Percentiles rank a stretch among this genome's conserved stretches.
phyloP scores from a whole-genome alignment of 1,140 invertebrate species.

The Monomorium pharaonis region DNA sequence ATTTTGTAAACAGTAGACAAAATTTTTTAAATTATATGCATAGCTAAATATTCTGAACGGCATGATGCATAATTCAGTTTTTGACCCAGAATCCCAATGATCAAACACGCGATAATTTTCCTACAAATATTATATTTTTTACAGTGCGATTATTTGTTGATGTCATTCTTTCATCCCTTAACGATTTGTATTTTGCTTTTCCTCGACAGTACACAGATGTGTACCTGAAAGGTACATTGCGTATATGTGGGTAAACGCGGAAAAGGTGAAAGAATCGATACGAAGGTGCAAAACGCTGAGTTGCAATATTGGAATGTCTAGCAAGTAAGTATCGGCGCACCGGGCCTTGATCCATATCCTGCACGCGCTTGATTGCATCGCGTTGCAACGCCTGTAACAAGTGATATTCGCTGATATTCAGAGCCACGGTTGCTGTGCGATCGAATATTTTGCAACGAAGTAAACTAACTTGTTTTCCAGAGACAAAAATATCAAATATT shows the following conservation, averaged over 20 bases:
- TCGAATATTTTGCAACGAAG: not conserved
- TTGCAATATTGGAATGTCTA: slow-evolving; percentile 78
- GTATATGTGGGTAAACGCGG: slow-evolving; percentile 34
- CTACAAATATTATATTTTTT: slow-evolving; percentile 56
- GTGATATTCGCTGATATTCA: slow-evolving; percentile 43
- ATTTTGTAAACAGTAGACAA: not conserved
- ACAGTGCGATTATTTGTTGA: not conserved
- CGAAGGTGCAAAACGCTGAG: slow-evolving; percentile 69
- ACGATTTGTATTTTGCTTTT: slow-evolving; percentile 7
- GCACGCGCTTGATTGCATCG: slow-evolving; percentile 45
- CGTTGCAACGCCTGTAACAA: not conserved
- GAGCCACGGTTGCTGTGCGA: not conserved
- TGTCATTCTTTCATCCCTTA: slow-evolving; percentile 45
- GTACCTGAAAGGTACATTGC: not conserved
- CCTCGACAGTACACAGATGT: not conserved
- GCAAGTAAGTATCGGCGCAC: slow-evolving; percentile 74
- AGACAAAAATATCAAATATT: not conserved
- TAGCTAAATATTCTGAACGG: slow-evolving; percentile 9
- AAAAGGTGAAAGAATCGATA: slow-evolving; percentile 59
- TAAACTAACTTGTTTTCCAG: not conserved
- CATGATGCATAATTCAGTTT: slow-evolving; percentile 68
- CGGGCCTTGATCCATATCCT: slow-evolving; percentile 80
- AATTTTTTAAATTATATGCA: slow-evolving; percentile 2
- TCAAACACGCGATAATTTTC: slow-evolving; percentile 69
- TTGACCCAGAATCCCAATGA: slow-evolving; percentile 66